phyloP scores from a whole-genome alignment of 1,140 invertebrate genomes.

The Callitettix versicolor region DNA sequence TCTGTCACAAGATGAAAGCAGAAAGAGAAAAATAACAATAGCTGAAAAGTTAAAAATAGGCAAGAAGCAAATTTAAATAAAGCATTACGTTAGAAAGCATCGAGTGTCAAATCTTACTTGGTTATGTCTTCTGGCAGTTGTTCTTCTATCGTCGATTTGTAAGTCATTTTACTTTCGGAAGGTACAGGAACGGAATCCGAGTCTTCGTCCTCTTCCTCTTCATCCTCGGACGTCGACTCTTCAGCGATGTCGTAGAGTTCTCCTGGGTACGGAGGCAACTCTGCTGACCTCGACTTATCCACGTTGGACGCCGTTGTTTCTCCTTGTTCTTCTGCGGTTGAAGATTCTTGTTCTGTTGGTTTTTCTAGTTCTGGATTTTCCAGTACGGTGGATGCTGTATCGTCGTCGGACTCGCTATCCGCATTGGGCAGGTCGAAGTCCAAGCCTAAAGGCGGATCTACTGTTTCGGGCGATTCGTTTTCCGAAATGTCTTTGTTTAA shows the following conservation, averaged over 20 bases:
- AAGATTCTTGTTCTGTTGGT: neutral
- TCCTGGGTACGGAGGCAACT: neutral
- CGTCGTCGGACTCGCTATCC: neutral
- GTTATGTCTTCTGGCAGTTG: slow-evolving; percentile 2
- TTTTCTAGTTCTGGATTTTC: neutral
- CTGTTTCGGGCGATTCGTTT: neutral
- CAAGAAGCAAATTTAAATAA: neutral
- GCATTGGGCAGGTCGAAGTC: slow-evolving; percentile 1
- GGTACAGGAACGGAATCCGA: no score
- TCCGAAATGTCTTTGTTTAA: neutral
- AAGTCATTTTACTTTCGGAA: no score
- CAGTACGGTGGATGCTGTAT: neutral
- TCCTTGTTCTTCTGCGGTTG: neutral
- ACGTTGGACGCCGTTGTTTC: neutral
- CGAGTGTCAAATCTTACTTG: neutral
- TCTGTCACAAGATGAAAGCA: no score
- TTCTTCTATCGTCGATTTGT: slow-evolving; percentile 1
- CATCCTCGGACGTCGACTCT: slow-evolving; percentile 2
- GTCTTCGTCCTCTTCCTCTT: slow-evolving; percentile 4
- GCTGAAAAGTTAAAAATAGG: neutral
- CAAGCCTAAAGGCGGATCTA: neutral
- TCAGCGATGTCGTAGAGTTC: slow-evolving; percentile 9
- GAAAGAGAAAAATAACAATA: no score
- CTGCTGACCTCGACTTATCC: neutral
- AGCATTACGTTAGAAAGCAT: neutral